phyloP scores from a whole-genome alignment of 2,797 vertebrate genomes.

The Scarus forsteni region DNA sequence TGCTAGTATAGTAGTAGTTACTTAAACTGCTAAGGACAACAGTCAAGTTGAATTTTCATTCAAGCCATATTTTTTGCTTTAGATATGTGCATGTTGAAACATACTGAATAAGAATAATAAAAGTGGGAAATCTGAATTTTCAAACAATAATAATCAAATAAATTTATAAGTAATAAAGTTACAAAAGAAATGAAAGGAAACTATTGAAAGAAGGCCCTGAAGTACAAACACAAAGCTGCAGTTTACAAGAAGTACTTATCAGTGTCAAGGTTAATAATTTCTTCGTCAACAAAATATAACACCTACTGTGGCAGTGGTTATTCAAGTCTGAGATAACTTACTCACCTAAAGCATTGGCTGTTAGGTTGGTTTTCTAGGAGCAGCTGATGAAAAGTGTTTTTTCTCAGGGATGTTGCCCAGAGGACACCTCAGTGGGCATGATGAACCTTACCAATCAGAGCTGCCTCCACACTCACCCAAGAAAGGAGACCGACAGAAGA shows the following conservation, averaged over 20 bases:
- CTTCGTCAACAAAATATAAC: constrained; percentile 17
- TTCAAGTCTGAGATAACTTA: constrained; percentile 39
- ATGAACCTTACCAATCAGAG: constrained; percentile 77
- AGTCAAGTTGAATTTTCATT: no score
- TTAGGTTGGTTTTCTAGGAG: constrained; percentile 26
- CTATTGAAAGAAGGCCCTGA: no score
- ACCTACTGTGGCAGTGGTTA: constrained; percentile 17
- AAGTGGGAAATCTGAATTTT: no score
- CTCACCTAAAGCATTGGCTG: constrained; percentile 31
- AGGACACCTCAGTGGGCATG: constrained; percentile 83
- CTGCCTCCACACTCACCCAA: constrained; percentile 73
- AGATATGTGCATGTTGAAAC: no score
- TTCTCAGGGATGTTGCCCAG: constrained; percentile 85
- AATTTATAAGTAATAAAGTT: no score
- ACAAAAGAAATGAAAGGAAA: no score
- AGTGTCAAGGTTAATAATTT: background rate
- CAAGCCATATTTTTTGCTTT: no score
- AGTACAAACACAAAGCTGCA: no score
- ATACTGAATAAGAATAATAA: no score
- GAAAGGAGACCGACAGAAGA: constrained; percentile 79
- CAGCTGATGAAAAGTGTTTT: constrained; percentile 40
- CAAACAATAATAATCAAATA: no score
- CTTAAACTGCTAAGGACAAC: no score
- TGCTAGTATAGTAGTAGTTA: no score
- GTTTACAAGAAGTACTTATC: background rate